Evolutionary conservation across 1,140 invertebrate species (phyloP).

Genomic region (Aphelinus atriplicis): DNA sequence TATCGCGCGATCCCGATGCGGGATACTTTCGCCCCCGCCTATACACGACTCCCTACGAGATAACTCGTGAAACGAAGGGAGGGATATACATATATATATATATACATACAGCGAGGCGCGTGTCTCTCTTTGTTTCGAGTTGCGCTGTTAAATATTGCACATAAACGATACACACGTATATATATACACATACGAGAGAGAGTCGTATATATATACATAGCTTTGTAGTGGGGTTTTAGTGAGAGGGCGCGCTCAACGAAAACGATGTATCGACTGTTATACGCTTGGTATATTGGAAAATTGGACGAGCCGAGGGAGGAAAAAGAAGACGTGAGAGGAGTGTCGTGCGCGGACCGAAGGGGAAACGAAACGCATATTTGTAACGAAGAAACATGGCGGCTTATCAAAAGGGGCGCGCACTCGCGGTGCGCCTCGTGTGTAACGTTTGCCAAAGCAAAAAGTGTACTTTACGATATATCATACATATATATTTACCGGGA

Average conservation of each 20-base stretch:
- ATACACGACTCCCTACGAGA: too few relatives aligned
- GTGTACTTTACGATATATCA: slow-evolving; percentile 28
- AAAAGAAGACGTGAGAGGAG: neutral
- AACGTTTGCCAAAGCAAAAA: neutral
- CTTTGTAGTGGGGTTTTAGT: too few relatives aligned
- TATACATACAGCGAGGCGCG: neutral
- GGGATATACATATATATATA: neutral
- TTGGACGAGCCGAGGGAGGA: neutral
- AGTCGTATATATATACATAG: too few relatives aligned
- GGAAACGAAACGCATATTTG: slow-evolving; percentile 32
- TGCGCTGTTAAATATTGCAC: slow-evolving; percentile 33
- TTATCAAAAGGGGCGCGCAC: slow-evolving; percentile 10
- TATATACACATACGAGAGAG: neutral
- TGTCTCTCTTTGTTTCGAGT: slow-evolving; percentile 10
- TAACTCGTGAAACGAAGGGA: slow-evolving; percentile 4
- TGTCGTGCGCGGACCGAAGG: neutral
- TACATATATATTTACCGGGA: neutral
- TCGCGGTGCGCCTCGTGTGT: neutral
- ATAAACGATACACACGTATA: slow-evolving; percentile 15
- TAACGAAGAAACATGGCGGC: slow-evolving; percentile 29
- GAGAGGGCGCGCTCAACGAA: neutral
- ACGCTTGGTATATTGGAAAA: slow-evolving; percentile 31
- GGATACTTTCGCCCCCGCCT: too few relatives aligned
- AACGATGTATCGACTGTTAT: slow-evolving; percentile 33
- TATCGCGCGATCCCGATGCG: too few relatives aligned